A percentile compares a stretch with the other conserved stretches of the same genome.
These are phyloP conservation scores for Nomada lathburiana DNA, from an alignment of 2,888 invertebrate genomes.

Conservation along the genomic window DNA sequence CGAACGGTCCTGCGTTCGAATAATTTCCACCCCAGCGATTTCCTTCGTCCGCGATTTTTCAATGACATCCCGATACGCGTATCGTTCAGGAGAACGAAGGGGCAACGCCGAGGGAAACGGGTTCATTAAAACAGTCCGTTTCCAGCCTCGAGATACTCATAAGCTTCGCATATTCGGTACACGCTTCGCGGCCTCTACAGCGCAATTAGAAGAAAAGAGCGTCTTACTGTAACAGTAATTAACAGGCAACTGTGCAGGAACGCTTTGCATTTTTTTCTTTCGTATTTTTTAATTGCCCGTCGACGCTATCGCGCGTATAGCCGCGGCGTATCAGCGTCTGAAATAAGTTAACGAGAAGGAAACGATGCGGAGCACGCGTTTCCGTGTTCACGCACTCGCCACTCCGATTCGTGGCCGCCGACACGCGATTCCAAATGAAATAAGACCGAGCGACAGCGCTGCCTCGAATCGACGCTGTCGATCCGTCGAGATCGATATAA, in stretches of 20 bases:
- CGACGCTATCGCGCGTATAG: slow-evolving; percentile 35
- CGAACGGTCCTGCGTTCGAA: no score
- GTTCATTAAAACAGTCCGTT: no score
- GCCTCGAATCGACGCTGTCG: background rate
- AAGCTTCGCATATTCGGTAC: background rate
- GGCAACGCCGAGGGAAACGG: no score
- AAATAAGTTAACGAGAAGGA: slow-evolving; percentile 40
- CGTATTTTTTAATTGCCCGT: slow-evolving; percentile 38
- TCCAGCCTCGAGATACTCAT: no score
- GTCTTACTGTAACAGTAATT: slow-evolving; percentile 39
- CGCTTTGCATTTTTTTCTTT: no score
- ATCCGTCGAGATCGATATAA: background rate
- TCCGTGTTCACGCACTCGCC: slow-evolving; percentile 29
- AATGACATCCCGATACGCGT: no score
- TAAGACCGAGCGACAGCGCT: no score
- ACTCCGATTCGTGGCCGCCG: slow-evolving; percentile 18
- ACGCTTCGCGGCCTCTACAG: background rate
- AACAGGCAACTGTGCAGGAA: slow-evolving; percentile 36
- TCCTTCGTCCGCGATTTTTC: no score
- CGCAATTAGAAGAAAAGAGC: background rate
- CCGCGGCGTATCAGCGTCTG: slow-evolving; percentile 23
- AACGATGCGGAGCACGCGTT: slow-evolving; percentile 17
- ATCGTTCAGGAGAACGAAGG: no score
- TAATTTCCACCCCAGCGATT: no score
- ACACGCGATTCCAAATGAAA: background rate